Base-by-base conservation (phyloP, 2,113 vertebrate genomes). In the Psephotus haematonotus region DNA sequence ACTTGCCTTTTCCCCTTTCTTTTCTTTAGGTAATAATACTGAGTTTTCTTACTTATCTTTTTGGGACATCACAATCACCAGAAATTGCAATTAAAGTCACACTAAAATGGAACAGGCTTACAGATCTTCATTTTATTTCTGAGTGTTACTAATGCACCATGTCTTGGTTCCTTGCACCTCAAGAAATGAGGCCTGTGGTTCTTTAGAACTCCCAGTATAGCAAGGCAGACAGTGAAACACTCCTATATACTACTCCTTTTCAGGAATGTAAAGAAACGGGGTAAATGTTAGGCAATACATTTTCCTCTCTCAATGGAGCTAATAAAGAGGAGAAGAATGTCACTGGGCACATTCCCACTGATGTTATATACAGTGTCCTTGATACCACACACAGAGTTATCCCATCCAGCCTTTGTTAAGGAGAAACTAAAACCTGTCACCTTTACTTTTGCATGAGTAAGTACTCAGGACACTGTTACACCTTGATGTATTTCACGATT, bases 341-440 rank as follows among this genome's bases (percentile, higher is more conserved):
- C 37, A n/a, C 52, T 43, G 29, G 17, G 31, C 52, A 25, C 65
- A 7, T 84, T 91, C 83, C 79, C 76, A 84, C 43, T 76, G 83
- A 82, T 0, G 0, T 81, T 70, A 22, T 17, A 29, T 7, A 14
- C 18, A 5, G 28, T 2, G 15, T 50, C 72, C 64, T 82, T 64
- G 27, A 8, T 22, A 74, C 17, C 13, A 24, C 41, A 37, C 14
- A 16, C 10, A 27, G 20, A 60, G 69, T 59, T 57, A 55, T 75
- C 27, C 49, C 39, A 46, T 49, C 49, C 39, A 79, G 62, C 27
- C 35, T 50, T 75, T 5, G 1, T 4, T 82, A 69, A 50, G 49
- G 14, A 85, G 90, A 94, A 87, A 87, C 74, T 82, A 82, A 86
- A 95, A 63, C 20, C 63, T 60, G 24, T 44, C 84, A 79, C 89